Percentiles rank a stretch among this genome's conserved stretches.
Conservation (phyloP, 2,888 invertebrate species). For the Hirtodrosophila trivittata region DNA sequence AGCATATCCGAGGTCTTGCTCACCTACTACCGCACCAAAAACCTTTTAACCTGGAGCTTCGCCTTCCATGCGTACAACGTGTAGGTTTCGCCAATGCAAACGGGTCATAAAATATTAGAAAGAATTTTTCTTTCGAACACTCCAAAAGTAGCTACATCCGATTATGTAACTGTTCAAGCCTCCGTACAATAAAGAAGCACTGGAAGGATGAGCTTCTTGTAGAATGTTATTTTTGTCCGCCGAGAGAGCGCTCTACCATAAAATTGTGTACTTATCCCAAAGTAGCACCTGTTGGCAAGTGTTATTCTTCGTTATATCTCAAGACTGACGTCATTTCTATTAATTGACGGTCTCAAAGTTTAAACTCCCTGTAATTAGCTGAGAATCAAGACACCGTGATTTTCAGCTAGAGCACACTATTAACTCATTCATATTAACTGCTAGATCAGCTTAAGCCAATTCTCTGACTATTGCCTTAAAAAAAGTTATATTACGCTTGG, state of each 20-base stretch:
- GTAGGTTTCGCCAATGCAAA: no score
- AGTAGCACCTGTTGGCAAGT: conserved; percentile 1
- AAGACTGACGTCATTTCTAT: neutral
- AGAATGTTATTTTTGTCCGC: neutral
- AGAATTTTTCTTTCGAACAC: neutral
- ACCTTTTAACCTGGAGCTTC: no score
- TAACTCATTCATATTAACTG: neutral
- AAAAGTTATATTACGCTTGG: neutral
- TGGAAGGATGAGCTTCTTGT: neutral
- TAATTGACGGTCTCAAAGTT: neutral
- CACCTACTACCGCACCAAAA: no score
- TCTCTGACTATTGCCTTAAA: neutral
- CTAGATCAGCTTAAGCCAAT: neutral
- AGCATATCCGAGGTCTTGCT: no score
- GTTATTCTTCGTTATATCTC: neutral
- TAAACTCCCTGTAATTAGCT: neutral
- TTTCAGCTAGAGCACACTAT: neutral
- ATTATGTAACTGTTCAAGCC: neutral
- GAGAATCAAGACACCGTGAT: neutral
- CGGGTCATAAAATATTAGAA: no score
- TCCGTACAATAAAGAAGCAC: neutral
- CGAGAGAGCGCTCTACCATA: neutral
- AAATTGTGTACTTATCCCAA: neutral
- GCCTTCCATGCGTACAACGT: no score
- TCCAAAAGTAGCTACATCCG: conserved; percentile 1